Base-by-base conservation (phyloP, 53 echinoderm and acorn worm species). In the Henricia sp. region DNA sequence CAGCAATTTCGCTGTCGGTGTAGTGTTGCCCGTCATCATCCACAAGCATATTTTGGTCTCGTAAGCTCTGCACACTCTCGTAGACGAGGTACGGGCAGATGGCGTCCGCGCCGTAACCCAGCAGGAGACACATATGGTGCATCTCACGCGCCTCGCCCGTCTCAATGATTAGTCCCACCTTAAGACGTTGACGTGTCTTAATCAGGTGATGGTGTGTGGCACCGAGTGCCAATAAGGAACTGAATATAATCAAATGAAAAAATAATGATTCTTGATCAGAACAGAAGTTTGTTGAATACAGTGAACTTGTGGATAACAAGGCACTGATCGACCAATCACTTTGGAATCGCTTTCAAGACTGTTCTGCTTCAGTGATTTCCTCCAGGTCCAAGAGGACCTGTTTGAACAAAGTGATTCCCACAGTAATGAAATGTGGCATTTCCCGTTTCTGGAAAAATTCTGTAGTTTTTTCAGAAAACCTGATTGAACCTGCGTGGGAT, bases 61-160 rank as follows among this genome's bases (percentile, higher is more conserved):
- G 85, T 36, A 97, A 78, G 83, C 90, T 92, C 33, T 90, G 88
- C 40, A 99, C 74, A 41, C 92, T 91, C 87, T 99, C 99, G 54
- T 92, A 95, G 65, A 99, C 69, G 28, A 99, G 94, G 84, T 99
- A 99, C 1, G 99, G 99, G 55, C 99, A 99, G 76, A 99, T 92
- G 65, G 94, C 99, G 52, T 99, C 99, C 0, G 95, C 99, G 19
- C 99, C 95, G 59, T 95, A 99, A n/a, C 99, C 99, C 30, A 99
- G 78, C 44, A 99, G 70, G 25, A 95, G 70, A 62, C 99, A 99
- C 60, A 99, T 83, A 66, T 99, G 99, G 67, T 99, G 99, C 92
- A 99, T 94, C 78, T 99, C 99, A 1, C 99, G 69, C 4, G 94
- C 94, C 63, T 99, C 99, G 10, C 99, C 99, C 0, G 94, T 95